These are phyloP conservation scores for Troides aeacus DNA, from an alignment of 2,888 invertebrate species.

Conservation along the genomic window DNA sequence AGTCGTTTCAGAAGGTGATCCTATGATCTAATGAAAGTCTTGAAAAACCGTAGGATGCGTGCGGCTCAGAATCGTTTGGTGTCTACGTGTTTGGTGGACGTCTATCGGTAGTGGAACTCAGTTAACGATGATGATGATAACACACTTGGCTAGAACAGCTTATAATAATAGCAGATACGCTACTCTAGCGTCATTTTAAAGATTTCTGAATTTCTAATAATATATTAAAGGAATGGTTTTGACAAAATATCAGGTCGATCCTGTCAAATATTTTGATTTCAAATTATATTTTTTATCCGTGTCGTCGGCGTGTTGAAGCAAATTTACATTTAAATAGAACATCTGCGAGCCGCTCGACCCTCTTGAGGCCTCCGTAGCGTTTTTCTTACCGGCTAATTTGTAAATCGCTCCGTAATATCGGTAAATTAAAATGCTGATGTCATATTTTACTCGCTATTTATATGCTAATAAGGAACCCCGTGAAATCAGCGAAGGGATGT, in stretches of 20 bases:
- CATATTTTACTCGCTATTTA: slow-evolving; percentile 77
- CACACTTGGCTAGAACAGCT: too few species aligned
- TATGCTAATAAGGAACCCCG: slow-evolving; percentile 69
- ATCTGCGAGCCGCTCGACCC: slow-evolving; percentile 75
- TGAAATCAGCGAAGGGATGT: slow-evolving; percentile 54
- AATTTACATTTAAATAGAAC: slow-evolving; percentile 81
- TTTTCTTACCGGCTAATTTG: slow-evolving; percentile 80
- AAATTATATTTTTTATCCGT: slow-evolving; percentile 72
- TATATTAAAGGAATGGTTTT: slow-evolving; percentile 24
- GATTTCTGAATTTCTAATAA: not conserved
- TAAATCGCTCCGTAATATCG: slow-evolving; percentile 78
- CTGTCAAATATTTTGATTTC: slow-evolving; percentile 67
- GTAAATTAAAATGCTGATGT: slow-evolving; percentile 80
- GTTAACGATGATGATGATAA: too few species aligned
- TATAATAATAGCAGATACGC: too few species aligned
- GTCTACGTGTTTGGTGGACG: too few species aligned
- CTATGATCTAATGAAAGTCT: too few species aligned
- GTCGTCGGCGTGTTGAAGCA: slow-evolving; percentile 64
- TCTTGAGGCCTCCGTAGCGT: slow-evolving; percentile 68
- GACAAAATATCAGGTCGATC: slow-evolving; percentile 42
- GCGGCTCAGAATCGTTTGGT: too few species aligned
- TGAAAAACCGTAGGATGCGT: too few species aligned
- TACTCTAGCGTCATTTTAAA: not conserved
- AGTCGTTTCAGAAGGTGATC: too few species aligned
- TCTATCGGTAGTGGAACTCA: too few species aligned